phyloP scores from a whole-genome alignment of 2,888 invertebrate genomes.

The Pteria penguin region DNA sequence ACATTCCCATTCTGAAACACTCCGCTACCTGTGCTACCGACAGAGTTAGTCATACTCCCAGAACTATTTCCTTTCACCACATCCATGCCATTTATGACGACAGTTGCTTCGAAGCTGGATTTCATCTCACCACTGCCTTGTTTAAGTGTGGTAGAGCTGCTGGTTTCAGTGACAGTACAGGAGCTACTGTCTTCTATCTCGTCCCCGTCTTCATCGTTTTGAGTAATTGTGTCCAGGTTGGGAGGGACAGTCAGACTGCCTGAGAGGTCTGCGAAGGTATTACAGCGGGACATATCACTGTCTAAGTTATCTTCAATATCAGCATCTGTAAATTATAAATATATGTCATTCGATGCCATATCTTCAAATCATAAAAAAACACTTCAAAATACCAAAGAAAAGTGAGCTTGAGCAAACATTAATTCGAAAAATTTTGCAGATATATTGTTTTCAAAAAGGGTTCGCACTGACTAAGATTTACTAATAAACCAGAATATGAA shows the following conservation, averaged over 20 bases:
- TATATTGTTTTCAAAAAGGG: no score
- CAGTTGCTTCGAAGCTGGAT: no score
- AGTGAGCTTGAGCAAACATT: no score
- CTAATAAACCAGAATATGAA: no score
- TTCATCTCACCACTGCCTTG: not conserved
- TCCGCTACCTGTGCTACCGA: not conserved
- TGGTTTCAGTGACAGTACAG: not conserved
- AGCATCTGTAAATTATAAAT: constrained; percentile 71
- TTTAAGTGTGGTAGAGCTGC: constrained; percentile 12
- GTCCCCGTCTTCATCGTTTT: not conserved
- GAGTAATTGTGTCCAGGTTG: not conserved
- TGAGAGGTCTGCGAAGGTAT: not conserved
- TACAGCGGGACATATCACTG: constrained; percentile 68
- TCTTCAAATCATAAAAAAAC: no score
- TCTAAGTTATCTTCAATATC: constrained; percentile 80
- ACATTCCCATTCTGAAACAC: not conserved
- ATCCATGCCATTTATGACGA: no score
- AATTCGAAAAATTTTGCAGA: no score
- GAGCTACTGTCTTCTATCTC: not conserved
- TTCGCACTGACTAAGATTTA: no score
- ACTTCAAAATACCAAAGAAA: no score
- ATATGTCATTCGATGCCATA: no score
- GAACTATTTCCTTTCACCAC: not conserved
- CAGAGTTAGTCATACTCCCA: not conserved
- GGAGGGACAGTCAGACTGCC: not conserved